Evolutionary conservation across 2,797 vertebrate species (phyloP).

Genomic region (Harpagifer antarcticus): DNA sequence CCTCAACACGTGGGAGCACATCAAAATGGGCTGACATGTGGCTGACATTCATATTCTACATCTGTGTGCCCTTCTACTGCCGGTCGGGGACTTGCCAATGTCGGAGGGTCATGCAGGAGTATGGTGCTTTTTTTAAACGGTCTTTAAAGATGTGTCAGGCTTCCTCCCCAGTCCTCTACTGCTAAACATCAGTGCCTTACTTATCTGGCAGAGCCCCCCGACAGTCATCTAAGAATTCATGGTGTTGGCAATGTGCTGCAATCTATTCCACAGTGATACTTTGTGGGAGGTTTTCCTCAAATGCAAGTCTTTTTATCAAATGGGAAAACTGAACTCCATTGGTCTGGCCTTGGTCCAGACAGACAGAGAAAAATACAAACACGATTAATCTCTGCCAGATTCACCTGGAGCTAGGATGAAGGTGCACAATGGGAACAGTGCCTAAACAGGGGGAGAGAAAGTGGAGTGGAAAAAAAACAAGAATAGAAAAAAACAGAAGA

Average conservation of each 20-base stretch:
- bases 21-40: conserved; percentile 66
- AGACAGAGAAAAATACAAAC: conserved; percentile 73
- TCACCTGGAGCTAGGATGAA: conserved; percentile 72
- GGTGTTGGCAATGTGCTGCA: conserved; percentile 67
- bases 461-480: conserved; percentile 6
- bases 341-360: conserved; percentile 67
- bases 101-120: conserved; percentile 40
- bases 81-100: conserved; percentile 51
- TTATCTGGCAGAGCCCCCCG: conserved; percentile 14
- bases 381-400: conserved; percentile 74
- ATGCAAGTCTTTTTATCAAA: conserved; percentile 68
- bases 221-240: conserved; percentile 54
- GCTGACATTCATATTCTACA: conserved; percentile 64
- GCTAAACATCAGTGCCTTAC: conserved; percentile 42
- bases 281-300: conserved; percentile 75
- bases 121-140: conserved; percentile 48
- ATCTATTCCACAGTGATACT: conserved; percentile 72
- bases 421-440: conserved; percentile 57
- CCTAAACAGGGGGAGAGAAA: conserved; percentile 54
- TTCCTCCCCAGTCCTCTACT: conserved; percentile 18
- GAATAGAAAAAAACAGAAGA: conserved; percentile 34
- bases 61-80: conserved; percentile 50
- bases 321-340: conserved; percentile 64
- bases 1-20: conserved; percentile 60
- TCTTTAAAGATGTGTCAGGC: conserved; percentile 36